These are phyloP conservation scores for Melangyna quadrimaculata DNA, from an alignment of 2,888 invertebrate species.

Conservation along the genomic window DNA sequence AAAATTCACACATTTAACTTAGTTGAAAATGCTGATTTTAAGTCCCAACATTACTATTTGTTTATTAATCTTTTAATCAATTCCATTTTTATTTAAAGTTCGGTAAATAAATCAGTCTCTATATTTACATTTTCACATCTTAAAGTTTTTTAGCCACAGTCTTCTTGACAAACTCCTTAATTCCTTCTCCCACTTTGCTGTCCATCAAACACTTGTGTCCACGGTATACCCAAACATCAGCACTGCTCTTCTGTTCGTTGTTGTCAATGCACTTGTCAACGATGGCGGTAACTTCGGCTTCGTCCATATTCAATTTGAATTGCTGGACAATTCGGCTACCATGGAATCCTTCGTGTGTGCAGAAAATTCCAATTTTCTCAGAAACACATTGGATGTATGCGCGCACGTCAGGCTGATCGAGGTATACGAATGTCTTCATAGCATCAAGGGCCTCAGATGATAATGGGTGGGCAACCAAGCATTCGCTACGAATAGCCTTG, in stretches of 20 bases:
- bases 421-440: conserved; percentile 75
- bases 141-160: background rate
- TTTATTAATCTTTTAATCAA: too few species aligned
- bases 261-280: conserved; percentile 77
- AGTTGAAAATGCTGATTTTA: too few species aligned
- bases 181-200: conserved; percentile 77
- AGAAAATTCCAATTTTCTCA: conserved; percentile 77
- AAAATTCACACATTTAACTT: too few species aligned
- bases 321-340: conserved; percentile 78
- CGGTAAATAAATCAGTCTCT: background rate
- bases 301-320: conserved; percentile 77
- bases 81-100: background rate
- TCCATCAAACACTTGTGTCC: conserved; percentile 78
- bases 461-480: conserved; percentile 75
- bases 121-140: background rate
- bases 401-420: conserved; percentile 77
- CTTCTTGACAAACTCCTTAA: conserved; percentile 73
- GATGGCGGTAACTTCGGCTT: conserved; percentile 76
- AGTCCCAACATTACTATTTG: too few species aligned
- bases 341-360: conserved; percentile 76
- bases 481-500: conserved; percentile 75
- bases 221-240: conserved; percentile 78
- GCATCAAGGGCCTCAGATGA: conserved; percentile 73
- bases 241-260: conserved; percentile 75
- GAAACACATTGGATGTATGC: conserved; percentile 76